Evolutionary conservation across 2,888 invertebrate species (phyloP).

Genomic region (Cryptocheilus praepositus): DNA sequence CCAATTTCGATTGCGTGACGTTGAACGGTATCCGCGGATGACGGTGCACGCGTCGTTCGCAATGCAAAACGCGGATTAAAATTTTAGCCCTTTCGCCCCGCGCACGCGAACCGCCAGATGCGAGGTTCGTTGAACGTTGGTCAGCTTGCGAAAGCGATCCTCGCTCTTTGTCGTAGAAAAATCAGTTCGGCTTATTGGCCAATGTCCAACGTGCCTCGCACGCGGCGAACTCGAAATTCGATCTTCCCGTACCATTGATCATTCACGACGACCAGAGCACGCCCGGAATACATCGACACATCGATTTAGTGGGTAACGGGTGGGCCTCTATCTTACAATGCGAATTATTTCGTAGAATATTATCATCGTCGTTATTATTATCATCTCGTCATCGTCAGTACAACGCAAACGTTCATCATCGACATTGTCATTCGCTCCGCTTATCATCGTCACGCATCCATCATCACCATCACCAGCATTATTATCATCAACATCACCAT

Average conservation of each 20-base stretch:
- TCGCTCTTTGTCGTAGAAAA: conserved; percentile 29
- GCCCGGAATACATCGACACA: conserved; percentile 70
- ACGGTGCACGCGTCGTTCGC: no score
- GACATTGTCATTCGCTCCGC: conserved; percentile 16
- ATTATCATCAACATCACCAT: no score
- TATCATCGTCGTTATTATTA: conserved; percentile 37
- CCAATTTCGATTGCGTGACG: background rate
- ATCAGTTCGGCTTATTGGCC: conserved; percentile 32
- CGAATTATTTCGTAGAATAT: conserved; percentile 64
- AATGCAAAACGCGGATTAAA: no score
- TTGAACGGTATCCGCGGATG: no score
- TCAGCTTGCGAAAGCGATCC: conserved; percentile 24
- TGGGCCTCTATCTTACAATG: conserved; percentile 70
- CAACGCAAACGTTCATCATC: conserved; percentile 13
- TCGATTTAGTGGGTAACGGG: conserved; percentile 69
- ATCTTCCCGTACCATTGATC: conserved; percentile 1
- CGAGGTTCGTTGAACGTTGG: conserved; percentile 30
- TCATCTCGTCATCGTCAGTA: conserved; percentile 18
- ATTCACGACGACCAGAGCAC: conserved; percentile 59
- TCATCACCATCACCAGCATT: conserved; percentile 3
- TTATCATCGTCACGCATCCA: background rate
- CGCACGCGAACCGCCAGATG: conserved; percentile 1
- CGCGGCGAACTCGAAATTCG: conserved; percentile 12
- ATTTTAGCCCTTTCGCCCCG: no score
- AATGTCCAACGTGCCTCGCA: conserved; percentile 27